Conservation (phyloP, 1,140 invertebrate genomes). For the Bilobella aurantiaca region DNA sequence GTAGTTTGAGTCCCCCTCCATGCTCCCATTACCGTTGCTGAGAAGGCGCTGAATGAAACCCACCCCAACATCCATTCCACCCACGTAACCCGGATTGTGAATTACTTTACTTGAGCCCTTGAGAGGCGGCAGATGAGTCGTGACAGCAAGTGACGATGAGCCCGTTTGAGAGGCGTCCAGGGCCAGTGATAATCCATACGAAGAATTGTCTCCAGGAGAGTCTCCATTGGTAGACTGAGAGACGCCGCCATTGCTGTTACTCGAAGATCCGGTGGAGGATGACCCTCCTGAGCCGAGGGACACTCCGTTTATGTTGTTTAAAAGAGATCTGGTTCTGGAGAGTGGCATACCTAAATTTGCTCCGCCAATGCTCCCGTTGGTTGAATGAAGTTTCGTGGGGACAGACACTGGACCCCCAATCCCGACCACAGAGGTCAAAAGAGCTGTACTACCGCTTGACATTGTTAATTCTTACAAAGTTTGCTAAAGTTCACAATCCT, state of each 20-base stretch:
- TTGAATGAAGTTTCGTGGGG: conserved; percentile 23
- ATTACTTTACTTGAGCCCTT: conserved; percentile 14
- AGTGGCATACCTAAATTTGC: conserved; percentile 41
- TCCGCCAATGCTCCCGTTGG: conserved; percentile 22
- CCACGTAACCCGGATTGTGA: background rate
- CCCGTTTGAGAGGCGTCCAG: conserved; percentile 14
- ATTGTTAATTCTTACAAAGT: conserved; percentile 13
- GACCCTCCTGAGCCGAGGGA: conserved; percentile 17
- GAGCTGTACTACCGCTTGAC: conserved; percentile 33
- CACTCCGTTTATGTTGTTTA: conserved; percentile 40
- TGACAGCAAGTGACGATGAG: background rate
- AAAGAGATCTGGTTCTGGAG: conserved; percentile 42
- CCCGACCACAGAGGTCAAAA: conserved; percentile 23
- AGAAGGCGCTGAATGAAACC: conserved; percentile 29
- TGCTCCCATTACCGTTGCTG: conserved; percentile 18
- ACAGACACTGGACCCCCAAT: background rate
- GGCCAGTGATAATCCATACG: conserved; percentile 5
- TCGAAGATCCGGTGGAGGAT: conserved; percentile 37
- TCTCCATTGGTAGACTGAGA: conserved; percentile 41
- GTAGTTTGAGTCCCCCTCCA: conserved; percentile 21
- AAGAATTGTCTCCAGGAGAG: conserved; percentile 12
- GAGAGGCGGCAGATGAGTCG: conserved; percentile 29
- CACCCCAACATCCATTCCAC: conserved; percentile 27
- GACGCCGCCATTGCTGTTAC: conserved; percentile 36
- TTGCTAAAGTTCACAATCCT: background rate